These are phyloP conservation scores for Trissoscelio sp. DNA, from an alignment of 2,888 invertebrate genomes.

Conservation along the genomic window DNA sequence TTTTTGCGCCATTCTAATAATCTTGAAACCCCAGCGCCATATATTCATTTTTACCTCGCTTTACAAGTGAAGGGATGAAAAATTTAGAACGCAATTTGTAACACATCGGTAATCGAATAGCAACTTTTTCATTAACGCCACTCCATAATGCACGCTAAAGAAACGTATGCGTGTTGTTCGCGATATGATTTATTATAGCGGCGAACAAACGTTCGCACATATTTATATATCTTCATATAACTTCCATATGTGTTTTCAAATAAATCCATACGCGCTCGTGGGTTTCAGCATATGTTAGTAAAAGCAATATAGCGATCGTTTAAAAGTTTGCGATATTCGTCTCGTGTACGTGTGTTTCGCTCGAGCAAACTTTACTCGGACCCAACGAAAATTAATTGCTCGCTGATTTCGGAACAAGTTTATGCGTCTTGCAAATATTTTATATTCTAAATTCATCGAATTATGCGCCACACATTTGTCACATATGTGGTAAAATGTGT, in stretches of 20 bases:
- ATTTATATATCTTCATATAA: conserved; percentile 24
- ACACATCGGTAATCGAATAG: conserved; percentile 17
- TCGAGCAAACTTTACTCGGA: conserved; percentile 25
- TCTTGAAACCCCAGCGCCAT: background rate
- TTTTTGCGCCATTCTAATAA: conserved; percentile 19
- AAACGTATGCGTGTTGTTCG: conserved; percentile 4
- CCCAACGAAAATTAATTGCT: conserved; percentile 24
- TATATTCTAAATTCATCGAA: conserved; percentile 7
- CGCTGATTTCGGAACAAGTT: conserved; percentile 28
- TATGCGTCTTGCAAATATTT: conserved; percentile 39
- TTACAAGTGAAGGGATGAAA: conserved; percentile 5
- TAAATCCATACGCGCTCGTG: conserved; percentile 25
- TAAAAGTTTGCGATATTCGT: conserved; percentile 40
- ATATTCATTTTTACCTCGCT: background rate
- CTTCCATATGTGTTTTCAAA: conserved; percentile 25
- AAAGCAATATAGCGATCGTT: conserved; percentile 29
- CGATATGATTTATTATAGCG: conserved; percentile 18
- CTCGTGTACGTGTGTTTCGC: background rate
- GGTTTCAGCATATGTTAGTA: conserved; percentile 9
- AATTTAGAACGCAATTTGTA: conserved; percentile 7
- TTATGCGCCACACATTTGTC: no score
- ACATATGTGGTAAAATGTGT: no score
- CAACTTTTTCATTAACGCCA: conserved; percentile 32
- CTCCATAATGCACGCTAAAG: background rate
- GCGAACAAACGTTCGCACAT: conserved; percentile 2